Conservation (phyloP, 2,113 vertebrate genomes). For the Menidia beryllina region DNA sequence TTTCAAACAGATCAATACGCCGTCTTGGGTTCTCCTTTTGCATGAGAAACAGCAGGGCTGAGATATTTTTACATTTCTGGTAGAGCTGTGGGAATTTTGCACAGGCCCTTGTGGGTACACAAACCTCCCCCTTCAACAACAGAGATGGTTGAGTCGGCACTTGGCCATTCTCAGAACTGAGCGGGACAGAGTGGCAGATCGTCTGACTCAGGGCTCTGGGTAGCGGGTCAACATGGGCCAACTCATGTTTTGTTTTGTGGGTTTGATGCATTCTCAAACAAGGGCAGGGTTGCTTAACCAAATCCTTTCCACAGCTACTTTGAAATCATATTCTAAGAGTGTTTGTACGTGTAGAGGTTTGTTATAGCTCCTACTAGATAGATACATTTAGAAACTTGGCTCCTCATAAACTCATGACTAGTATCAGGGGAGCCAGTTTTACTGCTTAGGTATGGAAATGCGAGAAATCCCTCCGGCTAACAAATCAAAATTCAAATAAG, state of each 20-base stretch:
- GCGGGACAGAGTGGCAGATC: slow-evolving; percentile 51
- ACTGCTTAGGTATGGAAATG: background rate
- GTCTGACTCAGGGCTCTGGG: slow-evolving; percentile 65
- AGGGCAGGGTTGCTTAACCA: slow-evolving; percentile 17
- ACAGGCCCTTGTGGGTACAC: slow-evolving; percentile 48
- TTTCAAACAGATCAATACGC: slow-evolving; percentile 59
- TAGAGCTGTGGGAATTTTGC: slow-evolving; percentile 51
- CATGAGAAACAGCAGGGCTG: slow-evolving; percentile 55
- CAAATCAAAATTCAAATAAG: too few relatives aligned
- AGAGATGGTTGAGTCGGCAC: slow-evolving; percentile 60
- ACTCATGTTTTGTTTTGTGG: slow-evolving; percentile 30
- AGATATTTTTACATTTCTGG: slow-evolving; percentile 60
- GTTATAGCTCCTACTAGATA: background rate
- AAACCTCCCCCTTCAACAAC: slow-evolving; percentile 18
- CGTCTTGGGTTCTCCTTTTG: slow-evolving; percentile 25
- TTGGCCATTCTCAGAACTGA: slow-evolving; percentile 45
- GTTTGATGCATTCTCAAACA: background rate
- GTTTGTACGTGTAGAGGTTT: background rate
- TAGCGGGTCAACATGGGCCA: slow-evolving; percentile 17
- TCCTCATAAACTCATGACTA: background rate
- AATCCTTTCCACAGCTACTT: slow-evolving; percentile 9
- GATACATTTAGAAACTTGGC: too few relatives aligned
- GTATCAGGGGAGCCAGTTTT: background rate
- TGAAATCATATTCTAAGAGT: background rate
- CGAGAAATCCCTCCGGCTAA: background rate